These are phyloP conservation scores for Drosophila sechellia DNA, from an alignment of 1,140 invertebrate genomes.

Conservation along the genomic window DNA sequence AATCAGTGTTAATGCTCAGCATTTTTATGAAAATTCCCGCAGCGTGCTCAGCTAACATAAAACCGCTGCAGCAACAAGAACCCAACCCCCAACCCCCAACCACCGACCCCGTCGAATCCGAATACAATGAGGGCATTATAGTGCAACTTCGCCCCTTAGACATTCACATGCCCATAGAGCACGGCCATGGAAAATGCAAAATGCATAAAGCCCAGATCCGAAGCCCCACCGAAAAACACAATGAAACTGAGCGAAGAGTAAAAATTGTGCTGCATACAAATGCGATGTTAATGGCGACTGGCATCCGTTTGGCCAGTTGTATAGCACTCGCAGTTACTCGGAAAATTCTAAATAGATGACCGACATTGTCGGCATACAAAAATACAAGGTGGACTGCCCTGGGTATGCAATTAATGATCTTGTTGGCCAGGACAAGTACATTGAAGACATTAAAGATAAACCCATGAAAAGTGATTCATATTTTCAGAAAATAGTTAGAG, in stretches of 20 bases:
- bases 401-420: constrained; percentile 71
- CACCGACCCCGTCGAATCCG: constrained; percentile 18
- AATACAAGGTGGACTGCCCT: constrained; percentile 11
- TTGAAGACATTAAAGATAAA: background rate
- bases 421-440: constrained; percentile 31
- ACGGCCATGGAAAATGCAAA: constrained; percentile 45
- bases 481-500: too few species aligned
- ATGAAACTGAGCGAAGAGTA: constrained; percentile 52
- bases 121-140: constrained; percentile 69
- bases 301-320: constrained; percentile 32
- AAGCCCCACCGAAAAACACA: constrained; percentile 44
- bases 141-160: constrained; percentile 52
- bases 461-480: too few species aligned
- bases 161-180: constrained; percentile 13
- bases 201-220: constrained; percentile 48
- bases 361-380: constrained; percentile 54
- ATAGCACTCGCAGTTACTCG: constrained; percentile 15
- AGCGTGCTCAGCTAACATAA: constrained; percentile 35
- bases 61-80: constrained; percentile 13
- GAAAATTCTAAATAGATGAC: constrained; percentile 41
- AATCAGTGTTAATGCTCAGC: constrained; percentile 77
- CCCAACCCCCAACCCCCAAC: background rate
- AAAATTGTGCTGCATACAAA: constrained; percentile 67
- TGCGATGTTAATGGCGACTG: constrained; percentile 56
- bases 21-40: constrained; percentile 76